phyloP scores from a whole-genome alignment of 2,797 vertebrate species.

The Brotula barbata region DNA sequence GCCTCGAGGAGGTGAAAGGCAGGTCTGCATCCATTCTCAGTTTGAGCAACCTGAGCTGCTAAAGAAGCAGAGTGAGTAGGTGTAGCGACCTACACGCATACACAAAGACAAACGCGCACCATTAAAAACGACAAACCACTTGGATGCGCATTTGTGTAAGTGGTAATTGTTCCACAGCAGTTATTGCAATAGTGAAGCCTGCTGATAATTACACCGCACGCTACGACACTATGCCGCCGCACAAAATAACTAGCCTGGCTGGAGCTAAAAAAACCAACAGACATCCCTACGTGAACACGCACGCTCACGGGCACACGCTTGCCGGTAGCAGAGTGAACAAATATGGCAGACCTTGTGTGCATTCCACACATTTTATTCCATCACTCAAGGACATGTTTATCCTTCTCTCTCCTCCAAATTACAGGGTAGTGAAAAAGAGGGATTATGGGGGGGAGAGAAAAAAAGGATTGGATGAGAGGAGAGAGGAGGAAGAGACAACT shows the following conservation, averaged over 20 bases:
- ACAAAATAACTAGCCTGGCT: constrained; percentile 32
- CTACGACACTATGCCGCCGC: no score
- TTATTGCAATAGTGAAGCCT: constrained; percentile 49
- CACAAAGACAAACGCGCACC: background rate
- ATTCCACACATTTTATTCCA: constrained; percentile 74
- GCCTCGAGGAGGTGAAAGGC: constrained; percentile 65
- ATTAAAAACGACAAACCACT: constrained; percentile 20
- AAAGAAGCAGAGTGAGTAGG: constrained; percentile 50
- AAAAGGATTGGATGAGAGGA: constrained; percentile 12
- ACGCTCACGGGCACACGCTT: background rate
- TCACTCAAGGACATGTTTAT: constrained; percentile 75
- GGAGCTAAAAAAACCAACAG: constrained; percentile 25
- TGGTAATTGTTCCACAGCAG: constrained; percentile 52
- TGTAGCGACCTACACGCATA: constrained; percentile 31
- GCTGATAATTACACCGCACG: constrained; percentile 53
- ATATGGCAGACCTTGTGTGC: constrained; percentile 40
- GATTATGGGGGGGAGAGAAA: constrained; percentile 11
- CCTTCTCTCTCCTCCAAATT: constrained; percentile 68
- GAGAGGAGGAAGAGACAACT: constrained; percentile 28
- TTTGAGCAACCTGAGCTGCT: constrained; percentile 53
- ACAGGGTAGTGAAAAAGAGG: constrained; percentile 61
- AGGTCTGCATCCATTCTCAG: constrained; percentile 62
- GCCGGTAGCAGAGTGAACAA: constrained; percentile 53
- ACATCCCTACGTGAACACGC: no score
- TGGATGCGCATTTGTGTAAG: constrained; percentile 49